Conservation (phyloP, 2,888 invertebrate species). For the Balanococcus diminutus region DNA sequence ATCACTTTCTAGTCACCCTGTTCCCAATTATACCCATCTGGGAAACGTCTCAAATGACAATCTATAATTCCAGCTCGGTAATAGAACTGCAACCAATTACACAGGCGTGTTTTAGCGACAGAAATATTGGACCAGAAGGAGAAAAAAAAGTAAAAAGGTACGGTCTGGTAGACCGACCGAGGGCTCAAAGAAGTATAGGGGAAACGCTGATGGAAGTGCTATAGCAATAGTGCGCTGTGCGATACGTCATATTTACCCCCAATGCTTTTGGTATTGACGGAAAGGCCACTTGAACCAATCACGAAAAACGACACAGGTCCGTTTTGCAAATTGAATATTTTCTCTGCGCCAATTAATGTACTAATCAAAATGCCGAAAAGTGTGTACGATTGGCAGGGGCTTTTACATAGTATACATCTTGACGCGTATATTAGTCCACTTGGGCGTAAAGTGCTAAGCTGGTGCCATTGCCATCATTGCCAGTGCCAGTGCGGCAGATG, state of each 20-base stretch:
- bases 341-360: conserved; percentile 38
- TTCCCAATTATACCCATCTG: too few species aligned
- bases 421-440: conserved; percentile 11
- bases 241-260: background rate
- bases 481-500: background rate
- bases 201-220: background rate
- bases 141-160: background rate
- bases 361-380: conserved; percentile 49
- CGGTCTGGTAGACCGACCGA: too few species aligned
- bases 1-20: too few species aligned
- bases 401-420: background rate
- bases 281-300: conserved; percentile 27
- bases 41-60: too few species aligned
- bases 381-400: conserved; percentile 43
- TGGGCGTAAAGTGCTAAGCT: background rate
- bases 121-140: background rate
- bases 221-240: background rate
- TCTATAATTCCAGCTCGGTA: too few species aligned
- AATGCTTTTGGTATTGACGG: background rate
- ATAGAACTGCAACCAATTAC: background rate
- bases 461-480: background rate
- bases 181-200: background rate
- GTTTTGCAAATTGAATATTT: conserved; percentile 41
- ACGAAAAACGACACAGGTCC: background rate
- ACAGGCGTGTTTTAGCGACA: background rate